Percentiles rank a stretch among this genome's conserved stretches.
Evolutionary conservation across 2,888 invertebrate genomes (phyloP).

Genomic region (Drosophila meridionalis): DNA sequence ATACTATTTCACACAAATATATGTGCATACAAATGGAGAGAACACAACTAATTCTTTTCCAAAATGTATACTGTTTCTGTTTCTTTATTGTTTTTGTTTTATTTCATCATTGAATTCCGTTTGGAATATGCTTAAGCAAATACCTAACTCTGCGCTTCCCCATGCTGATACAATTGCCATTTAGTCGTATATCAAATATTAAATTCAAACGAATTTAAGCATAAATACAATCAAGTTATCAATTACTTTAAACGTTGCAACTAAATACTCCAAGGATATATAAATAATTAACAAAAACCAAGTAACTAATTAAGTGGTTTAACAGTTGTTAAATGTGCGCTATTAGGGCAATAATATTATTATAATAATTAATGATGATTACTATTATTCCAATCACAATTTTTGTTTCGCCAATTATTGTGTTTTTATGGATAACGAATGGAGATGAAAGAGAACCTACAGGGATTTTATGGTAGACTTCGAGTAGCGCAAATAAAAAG

Average conservation of each 20-base stretch:
- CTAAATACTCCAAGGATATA: constrained; percentile 40
- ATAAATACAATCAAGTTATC: constrained; percentile 71
- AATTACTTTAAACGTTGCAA: constrained; percentile 48
- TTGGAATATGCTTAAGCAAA: constrained; percentile 37
- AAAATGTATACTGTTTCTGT: constrained; percentile 17
- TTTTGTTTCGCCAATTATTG: constrained; percentile 23
- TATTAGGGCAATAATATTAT: constrained; percentile 33
- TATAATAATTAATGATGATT: background rate
- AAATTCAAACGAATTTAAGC: constrained; percentile 78
- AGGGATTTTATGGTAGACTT: constrained; percentile 84
- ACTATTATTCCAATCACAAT: constrained; percentile 3
- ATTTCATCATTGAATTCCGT: background rate
- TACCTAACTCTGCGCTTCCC: constrained; percentile 63
- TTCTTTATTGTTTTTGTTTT: constrained; percentile 22
- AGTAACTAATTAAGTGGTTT: constrained; percentile 11
- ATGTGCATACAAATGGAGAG: constrained; percentile 10
- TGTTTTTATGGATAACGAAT: constrained; percentile 16
- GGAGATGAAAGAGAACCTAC: constrained; percentile 72
- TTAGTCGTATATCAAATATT: constrained; percentile 71
- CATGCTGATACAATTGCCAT: constrained; percentile 60
- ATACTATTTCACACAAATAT: constrained; percentile 47
- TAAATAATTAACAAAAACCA: constrained; percentile 13
- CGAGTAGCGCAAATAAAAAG: constrained; percentile 45
- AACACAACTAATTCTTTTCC: constrained; percentile 22
- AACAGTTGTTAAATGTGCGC: constrained; percentile 35